Base-by-base conservation (phyloP, 64 coral and sea anemone species). In the Actinia equina region DNA sequence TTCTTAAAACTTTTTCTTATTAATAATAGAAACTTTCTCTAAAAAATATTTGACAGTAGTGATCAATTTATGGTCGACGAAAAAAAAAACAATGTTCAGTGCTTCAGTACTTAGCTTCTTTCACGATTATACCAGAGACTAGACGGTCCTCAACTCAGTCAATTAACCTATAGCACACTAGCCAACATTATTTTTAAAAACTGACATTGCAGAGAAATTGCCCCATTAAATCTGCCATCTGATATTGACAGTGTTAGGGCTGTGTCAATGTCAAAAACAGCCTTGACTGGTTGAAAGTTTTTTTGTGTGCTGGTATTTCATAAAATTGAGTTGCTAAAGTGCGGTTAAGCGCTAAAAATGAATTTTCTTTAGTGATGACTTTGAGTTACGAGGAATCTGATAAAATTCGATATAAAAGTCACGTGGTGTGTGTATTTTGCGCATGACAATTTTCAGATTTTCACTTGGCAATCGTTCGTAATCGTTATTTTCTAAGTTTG, bases 51-150 rank as follows among this genome's bases (percentile, higher is more conserved):
- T 74, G 69, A 30, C 9, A 4, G 16, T 7, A 74, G 10, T 30
- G 26, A 74, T 41, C 8, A 41, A 26, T 74, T 74, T 30, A 57
- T 10, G 25, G 63, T 15, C 69, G 14, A 37, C 1, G 30, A 26
- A 74, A 26, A 30, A 74, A 74, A 71, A 42, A 65, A n/a, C 62
- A n/a, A n/a, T 22, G 15, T 65, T 65, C n/a, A 65, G n/a, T n/a
- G n/a, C n/a, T n/a, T n/a, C n/a, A 74, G 69, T 74, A 41, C 23
- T 74, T 74, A 41, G 25, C 69, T 74, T 74, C 37, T 74, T 74
- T 74, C 26, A 26, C 25, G 3, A 57, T 57, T 57, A 57, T 27
- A 74, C 69, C n/a, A 30, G n/a, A 74, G 27, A 27, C 69, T 74
- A 74, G 69, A 74, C 69, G 12, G 27, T 37, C 10, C 25, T 74